Percentiles rank a stretch among this genome's conserved stretches.
These are phyloP conservation scores for Megalurothrips usitatus DNA, from an alignment of 2,888 invertebrate species.

Conservation along the genomic window DNA sequence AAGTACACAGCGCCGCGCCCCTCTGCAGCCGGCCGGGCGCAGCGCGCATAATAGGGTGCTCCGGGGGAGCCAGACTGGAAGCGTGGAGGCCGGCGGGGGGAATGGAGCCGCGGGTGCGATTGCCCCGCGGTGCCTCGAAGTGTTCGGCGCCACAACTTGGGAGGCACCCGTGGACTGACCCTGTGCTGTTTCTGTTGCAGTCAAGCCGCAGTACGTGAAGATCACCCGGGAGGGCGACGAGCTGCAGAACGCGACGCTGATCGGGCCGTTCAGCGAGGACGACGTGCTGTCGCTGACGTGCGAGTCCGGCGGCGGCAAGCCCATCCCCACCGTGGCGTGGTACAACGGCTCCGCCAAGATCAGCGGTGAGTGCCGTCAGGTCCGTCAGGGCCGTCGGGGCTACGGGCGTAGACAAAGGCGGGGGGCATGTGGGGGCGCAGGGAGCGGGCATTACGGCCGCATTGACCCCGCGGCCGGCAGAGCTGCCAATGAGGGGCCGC, in stretches of 20 bases:
- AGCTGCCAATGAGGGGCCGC: neutral
- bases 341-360: slow-evolving; percentile 68
- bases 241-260: slow-evolving; percentile 58
- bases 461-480: no score
- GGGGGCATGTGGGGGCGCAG: no score
- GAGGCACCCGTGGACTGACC: no score
- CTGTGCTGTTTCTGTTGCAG: slow-evolving; percentile 55
- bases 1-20: slow-evolving; percentile 38
- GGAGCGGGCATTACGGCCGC: no score
- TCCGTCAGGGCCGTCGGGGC: neutral
- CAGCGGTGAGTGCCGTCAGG: slow-evolving; percentile 49
- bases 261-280: slow-evolving; percentile 69
- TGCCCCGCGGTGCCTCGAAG: neutral
- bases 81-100: no score
- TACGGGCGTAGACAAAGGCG: neutral
- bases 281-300: slow-evolving; percentile 64
- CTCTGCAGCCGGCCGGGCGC: no score
- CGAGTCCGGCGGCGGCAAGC: slow-evolving; percentile 75
- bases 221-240: slow-evolving; percentile 61
- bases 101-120: no score
- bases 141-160: neutral
- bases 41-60: no score
- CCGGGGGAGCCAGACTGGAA: no score
- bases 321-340: slow-evolving; percentile 80
- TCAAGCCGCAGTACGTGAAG: slow-evolving; percentile 72